A percentile compares a stretch with the other conserved stretches of the same genome.
These are phyloP conservation scores for Tachina lurida DNA, from an alignment of 2,888 invertebrate genomes.

Conservation along the genomic window DNA sequence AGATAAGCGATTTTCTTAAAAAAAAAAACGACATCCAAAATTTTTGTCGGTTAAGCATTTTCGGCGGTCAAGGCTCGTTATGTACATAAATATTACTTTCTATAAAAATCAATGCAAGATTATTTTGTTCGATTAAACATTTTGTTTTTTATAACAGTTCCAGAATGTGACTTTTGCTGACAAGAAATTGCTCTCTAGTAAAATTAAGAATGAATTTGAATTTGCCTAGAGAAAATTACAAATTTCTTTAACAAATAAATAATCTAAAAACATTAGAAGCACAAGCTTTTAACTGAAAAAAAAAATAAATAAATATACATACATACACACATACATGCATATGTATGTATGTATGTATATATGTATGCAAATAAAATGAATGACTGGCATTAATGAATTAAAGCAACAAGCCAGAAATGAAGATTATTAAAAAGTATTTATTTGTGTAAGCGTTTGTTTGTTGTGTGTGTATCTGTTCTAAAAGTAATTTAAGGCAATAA, in stretches of 20 bases:
- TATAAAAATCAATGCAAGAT: neutral
- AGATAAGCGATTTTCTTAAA: too few species aligned
- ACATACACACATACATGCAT: too few species aligned
- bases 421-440: neutral
- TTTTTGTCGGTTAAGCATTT: too few species aligned
- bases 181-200: neutral
- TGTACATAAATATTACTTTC: neutral
- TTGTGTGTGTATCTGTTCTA: neutral
- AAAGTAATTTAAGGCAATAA: neutral
- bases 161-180: neutral
- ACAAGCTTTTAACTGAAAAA: constrained; percentile 3
- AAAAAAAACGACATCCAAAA: too few species aligned
- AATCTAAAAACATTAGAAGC: neutral
- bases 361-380: neutral
- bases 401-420: neutral
- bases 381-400: constrained; percentile 15
- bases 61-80: too few species aligned
- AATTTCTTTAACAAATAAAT: constrained; percentile 11
- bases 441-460: neutral
- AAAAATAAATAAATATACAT: neutral
- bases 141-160: neutral
- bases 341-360: too few species aligned
- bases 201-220: constrained; percentile 9
- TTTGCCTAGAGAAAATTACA: neutral
- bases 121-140: neutral